Percentiles rank a stretch among this genome's conserved stretches.
Evolutionary conservation across 2,888 invertebrate genomes (phyloP).

Genomic region (Panzeria rudis): DNA sequence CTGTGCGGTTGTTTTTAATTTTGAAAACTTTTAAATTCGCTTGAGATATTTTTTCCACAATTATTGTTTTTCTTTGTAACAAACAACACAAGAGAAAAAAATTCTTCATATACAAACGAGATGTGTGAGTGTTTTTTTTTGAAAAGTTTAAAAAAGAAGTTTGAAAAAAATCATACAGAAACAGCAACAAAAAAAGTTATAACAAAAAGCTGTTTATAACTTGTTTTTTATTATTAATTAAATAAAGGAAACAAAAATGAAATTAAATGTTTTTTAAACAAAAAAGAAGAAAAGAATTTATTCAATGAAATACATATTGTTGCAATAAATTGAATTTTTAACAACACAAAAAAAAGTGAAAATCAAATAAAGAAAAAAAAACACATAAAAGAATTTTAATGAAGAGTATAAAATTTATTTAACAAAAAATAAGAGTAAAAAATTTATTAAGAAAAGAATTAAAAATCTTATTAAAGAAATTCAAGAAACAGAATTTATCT

Average conservation of each 20-base stretch:
- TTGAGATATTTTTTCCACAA: conserved; percentile 61
- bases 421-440: not conserved
- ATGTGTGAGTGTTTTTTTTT: conserved; percentile 30
- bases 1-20: conserved; percentile 73
- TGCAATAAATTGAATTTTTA: not conserved
- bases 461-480: no score
- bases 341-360: conserved; percentile 1
- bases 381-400: conserved; percentile 13
- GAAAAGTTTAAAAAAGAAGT: conserved; percentile 54
- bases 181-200: conserved; percentile 39
- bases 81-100: conserved; percentile 44
- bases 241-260: conserved; percentile 35
- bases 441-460: not conserved
- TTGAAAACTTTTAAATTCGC: conserved; percentile 53
- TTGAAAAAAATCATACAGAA: conserved; percentile 30
- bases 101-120: conserved; percentile 32
- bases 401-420: not conserved
- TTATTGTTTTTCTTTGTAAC: conserved; percentile 67
- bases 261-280: conserved; percentile 40
- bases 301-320: conserved; percentile 13
- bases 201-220: conserved; percentile 64
- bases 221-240: conserved; percentile 37
- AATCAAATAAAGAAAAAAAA: conserved; percentile 1
- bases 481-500: conserved; percentile 25
- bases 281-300: conserved; percentile 8